phyloP scores from a whole-genome alignment of 1,140 invertebrate species.

The Heterodera carotae region DNA sequence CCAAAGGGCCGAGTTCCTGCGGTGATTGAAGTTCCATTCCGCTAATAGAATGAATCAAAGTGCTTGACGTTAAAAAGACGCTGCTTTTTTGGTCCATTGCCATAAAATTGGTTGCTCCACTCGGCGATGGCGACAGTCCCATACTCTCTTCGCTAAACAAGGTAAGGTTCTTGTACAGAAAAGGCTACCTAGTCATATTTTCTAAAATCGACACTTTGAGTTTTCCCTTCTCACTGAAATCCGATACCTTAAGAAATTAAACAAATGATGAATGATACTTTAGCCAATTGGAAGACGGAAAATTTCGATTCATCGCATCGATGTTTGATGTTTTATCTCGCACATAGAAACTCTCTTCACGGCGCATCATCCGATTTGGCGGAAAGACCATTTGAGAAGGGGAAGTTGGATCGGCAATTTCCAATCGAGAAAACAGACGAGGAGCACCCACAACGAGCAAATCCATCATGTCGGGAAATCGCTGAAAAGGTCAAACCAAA shows the following conservation, averaged over 20 bases:
- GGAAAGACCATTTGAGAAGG: conserved; percentile 1
- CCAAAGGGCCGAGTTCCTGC: conserved; percentile 19
- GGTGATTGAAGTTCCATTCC: conserved; percentile 24
- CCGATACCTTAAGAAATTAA: no score
- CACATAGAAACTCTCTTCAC: conserved; percentile 56
- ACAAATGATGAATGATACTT: conserved; percentile 35
- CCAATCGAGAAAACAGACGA: conserved; percentile 44
- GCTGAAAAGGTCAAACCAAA: conserved; percentile 10
- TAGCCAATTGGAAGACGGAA: conserved; percentile 56
- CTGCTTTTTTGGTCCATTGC: background rate
- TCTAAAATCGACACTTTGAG: no score
- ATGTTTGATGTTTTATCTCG: conserved; percentile 47
- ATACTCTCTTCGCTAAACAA: conserved; percentile 46
- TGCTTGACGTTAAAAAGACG: conserved; percentile 19
- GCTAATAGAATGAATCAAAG: conserved; percentile 23
- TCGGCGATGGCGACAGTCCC: conserved; percentile 44
- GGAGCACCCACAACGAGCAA: conserved; percentile 48
- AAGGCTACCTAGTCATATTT: no score
- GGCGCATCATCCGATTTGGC: conserved; percentile 19
- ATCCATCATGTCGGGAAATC: conserved; percentile 45
- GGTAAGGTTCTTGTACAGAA: no score
- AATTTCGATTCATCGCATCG: conserved; percentile 48
- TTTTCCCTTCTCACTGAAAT: no score
- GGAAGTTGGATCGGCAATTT: conserved; percentile 36
- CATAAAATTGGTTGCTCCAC: background rate